A percentile compares a stretch with the other conserved stretches of the same genome.
Evolutionary conservation across 2,113 vertebrate species (phyloP).

Genomic region (Nicator chloris): DNA sequence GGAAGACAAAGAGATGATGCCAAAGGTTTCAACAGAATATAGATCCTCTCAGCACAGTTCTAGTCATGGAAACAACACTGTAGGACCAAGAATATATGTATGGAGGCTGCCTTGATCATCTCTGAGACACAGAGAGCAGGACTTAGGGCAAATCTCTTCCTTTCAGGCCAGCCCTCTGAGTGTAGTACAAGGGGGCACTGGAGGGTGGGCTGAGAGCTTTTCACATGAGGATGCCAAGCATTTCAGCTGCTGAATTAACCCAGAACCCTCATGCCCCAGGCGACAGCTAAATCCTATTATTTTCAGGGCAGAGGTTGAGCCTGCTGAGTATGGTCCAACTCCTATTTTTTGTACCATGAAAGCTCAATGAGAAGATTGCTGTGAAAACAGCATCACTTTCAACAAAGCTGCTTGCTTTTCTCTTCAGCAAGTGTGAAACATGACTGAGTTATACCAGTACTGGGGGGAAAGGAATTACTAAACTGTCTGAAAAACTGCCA

Average conservation of each 20-base stretch:
- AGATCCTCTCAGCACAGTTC: background rate
- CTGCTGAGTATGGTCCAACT: background rate
- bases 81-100: background rate
- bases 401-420: background rate
- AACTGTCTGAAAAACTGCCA: background rate
- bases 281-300: background rate
- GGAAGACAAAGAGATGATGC: background rate
- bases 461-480: background rate
- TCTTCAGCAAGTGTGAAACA: background rate
- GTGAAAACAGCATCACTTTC: background rate
- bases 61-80: background rate
- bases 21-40: background rate
- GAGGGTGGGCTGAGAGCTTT: background rate
- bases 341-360: background rate
- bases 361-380: background rate
- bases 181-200: background rate
- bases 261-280: background rate
- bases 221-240: background rate
- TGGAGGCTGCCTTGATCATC: background rate
- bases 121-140: background rate
- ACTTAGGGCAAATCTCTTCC: background rate
- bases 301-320: background rate
- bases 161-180: background rate
- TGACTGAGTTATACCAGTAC: background rate
- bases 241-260: background rate